Base-by-base conservation (phyloP, 2,113 vertebrate species). In the Callithrix jacchus region DNA sequence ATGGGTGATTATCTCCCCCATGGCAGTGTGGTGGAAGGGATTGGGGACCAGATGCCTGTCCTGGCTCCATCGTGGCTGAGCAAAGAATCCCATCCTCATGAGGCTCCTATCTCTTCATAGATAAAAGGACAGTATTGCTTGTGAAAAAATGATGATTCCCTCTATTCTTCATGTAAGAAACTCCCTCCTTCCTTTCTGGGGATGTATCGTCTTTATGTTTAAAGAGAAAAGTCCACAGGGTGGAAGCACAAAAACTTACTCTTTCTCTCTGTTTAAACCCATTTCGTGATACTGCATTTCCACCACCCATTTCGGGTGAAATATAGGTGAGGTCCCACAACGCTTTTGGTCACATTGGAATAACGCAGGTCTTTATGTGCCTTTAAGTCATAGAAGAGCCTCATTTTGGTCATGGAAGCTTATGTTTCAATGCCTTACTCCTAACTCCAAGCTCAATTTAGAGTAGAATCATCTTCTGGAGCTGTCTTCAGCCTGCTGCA, bases 51-150 rank as follows among this genome's bases (percentile, higher is more conserved):
- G 21, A 56, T 9, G 32, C 13, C 3, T 56, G 17, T 10, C 30
- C 20, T 5, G 13, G 9, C 11, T 40, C 35, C 25, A 11, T 17
- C 1, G 2, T 3, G 32, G 14, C 20, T 4, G 1, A 61, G 35
- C 20, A 8, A 5, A 1, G n/a, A 2, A 54, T 79, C 45, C 4
- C 23, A 8, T 58, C 16, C 14, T 68, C 8, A 0, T 17, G 32
- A 32, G 7, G 16, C 54, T 1, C 68, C 27, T 0, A 0, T 52
- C 35, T 91, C 81, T 58, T 91, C 2, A 1, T 0, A 54, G 18
- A 18, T 27, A 8, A 87, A 54, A 32, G 2, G 2, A 3, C 14
- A 37, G 3, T 3, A 4, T 16, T 11, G 25, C 27, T 20, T n/a
- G 1, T 13, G 17, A 14, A 58, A 77, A 52, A 12, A 20, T 4